Percentiles rank a stretch among this genome's conserved stretches.
phyloP scores from a whole-genome alignment of 2,113 vertebrate genomes.

The Merops nubicus region DNA sequence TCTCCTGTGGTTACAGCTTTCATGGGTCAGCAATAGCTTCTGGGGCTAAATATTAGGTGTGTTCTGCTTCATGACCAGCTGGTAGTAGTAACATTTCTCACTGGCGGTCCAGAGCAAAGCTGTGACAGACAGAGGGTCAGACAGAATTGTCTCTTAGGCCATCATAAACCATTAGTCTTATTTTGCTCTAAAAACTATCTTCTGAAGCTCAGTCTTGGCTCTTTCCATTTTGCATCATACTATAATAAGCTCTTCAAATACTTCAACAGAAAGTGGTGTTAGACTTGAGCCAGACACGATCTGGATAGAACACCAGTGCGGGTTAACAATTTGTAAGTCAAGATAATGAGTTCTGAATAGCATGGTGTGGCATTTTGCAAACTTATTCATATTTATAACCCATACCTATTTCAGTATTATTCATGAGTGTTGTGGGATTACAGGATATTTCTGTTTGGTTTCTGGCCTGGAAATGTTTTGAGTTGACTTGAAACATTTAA shows the following conservation, averaged over 20 bases:
- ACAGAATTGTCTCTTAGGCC: not conserved
- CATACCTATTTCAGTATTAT: not conserved
- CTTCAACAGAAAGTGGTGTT: not conserved
- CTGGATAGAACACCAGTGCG: not conserved
- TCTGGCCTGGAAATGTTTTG: slow-evolving; percentile 36
- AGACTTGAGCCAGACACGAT: not conserved
- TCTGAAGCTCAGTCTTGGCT: not conserved
- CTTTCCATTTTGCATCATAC: not conserved
- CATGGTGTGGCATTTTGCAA: not conserved
- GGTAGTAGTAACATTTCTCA: not conserved
- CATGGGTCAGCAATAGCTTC: not conserved
- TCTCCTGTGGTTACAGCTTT: not conserved
- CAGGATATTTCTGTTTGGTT: slow-evolving; percentile 21
- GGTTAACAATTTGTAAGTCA: not conserved
- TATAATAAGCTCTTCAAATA: not conserved
- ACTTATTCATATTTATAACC: not conserved
- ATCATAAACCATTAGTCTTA: not conserved
- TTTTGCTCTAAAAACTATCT: slow-evolving; percentile 14
- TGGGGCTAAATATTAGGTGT: not conserved
- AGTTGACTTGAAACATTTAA: slow-evolving; percentile 17
- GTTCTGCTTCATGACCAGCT: not conserved
- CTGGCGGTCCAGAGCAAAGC: not conserved
- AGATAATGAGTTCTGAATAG: not conserved
- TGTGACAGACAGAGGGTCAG: not conserved
- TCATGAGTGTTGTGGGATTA: not conserved